Conservation (phyloP, 2,113 vertebrate genomes). For the Ailurus styani region DNA sequence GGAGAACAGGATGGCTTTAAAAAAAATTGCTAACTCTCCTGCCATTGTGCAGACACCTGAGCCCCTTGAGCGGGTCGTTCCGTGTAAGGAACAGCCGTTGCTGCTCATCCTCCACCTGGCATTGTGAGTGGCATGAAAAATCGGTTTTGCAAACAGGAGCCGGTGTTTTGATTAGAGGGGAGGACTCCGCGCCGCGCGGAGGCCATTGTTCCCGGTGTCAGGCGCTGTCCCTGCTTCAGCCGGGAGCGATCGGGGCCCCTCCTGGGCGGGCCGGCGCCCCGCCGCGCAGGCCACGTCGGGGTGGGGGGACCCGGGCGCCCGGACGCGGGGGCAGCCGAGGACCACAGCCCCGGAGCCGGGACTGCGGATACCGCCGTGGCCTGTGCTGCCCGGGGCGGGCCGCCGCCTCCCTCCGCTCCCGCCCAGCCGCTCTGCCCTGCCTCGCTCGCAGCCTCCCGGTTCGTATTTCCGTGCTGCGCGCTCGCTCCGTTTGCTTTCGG, state of each 20-base stretch:
- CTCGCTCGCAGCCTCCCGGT: slow-evolving; percentile 40
- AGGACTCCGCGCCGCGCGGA: neutral
- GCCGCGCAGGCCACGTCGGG: neutral
- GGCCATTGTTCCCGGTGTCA: slow-evolving; percentile 50
- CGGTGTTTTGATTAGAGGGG: neutral
- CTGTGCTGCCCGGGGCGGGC: neutral
- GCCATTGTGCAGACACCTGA: neutral
- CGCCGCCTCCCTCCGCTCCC: neutral
- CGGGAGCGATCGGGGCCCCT: neutral
- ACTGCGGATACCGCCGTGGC: neutral
- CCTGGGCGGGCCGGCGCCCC: neutral
- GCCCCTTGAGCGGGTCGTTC: neutral
- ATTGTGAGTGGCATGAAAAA: neutral
- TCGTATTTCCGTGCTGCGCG: slow-evolving; percentile 35
- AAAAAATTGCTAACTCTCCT: neutral
- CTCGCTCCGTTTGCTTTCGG: neutral
- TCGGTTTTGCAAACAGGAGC: slow-evolving; percentile 34
- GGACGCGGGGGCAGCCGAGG: neutral
- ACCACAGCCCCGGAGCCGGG: neutral
- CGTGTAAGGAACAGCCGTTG: neutral
- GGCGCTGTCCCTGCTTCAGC: neutral
- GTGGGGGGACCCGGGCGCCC: neutral
- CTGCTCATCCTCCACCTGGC: neutral
- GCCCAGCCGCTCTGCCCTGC: neutral
- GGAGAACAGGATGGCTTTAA: neutral